phyloP scores from a whole-genome alignment of 2,888 invertebrate genomes.

The Adelognathus sp. region DNA sequence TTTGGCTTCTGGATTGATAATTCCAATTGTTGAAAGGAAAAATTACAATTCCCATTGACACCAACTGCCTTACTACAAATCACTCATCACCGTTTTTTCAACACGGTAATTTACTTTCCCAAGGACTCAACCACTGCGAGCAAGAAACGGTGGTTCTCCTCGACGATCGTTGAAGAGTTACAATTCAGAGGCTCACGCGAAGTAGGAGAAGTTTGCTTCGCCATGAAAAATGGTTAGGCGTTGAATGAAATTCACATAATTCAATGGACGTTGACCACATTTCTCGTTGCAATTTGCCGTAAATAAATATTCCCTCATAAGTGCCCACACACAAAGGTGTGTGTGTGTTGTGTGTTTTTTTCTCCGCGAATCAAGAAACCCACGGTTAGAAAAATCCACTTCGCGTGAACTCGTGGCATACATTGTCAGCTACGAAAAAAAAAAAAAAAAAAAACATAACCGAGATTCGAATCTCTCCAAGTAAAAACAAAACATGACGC shows the following conservation, averaged over 20 bases:
- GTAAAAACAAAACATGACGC: neutral
- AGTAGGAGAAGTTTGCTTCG: neutral
- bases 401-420: slow-evolving; percentile 47
- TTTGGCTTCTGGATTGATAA: too few species aligned
- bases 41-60: too few species aligned
- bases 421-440: neutral
- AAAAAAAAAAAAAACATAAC: neutral
- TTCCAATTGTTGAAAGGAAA: too few species aligned
- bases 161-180: neutral
- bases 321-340: slow-evolving; percentile 2
- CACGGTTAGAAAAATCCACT: slow-evolving; percentile 24
- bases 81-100: too few species aligned
- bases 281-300: slow-evolving; percentile 39
- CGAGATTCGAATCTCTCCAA: neutral
- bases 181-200: neutral
- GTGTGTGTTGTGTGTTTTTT: neutral
- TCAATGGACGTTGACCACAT: slow-evolving; percentile 39
- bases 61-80: too few species aligned
- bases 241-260: neutral
- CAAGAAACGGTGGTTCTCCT: neutral
- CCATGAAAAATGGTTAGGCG: neutral
- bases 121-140: neutral
- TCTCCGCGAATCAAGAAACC: slow-evolving; percentile 12
- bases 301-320: slow-evolving; percentile 34
- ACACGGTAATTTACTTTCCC: neutral